Conservation (phyloP, 2,797 vertebrate species). For the Bovichtus diacanthus region DNA sequence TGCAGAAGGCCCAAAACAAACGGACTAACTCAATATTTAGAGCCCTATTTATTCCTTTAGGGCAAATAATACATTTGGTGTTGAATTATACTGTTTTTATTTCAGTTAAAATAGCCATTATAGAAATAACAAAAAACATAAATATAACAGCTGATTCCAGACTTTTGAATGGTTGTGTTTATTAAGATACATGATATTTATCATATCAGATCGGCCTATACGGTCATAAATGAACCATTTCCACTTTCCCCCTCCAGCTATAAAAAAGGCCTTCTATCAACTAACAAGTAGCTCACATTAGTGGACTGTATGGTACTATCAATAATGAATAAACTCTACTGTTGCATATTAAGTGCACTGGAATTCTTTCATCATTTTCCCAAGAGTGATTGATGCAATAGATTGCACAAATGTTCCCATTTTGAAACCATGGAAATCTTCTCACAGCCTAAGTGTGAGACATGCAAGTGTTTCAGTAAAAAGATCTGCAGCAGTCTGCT, state of each 20-base stretch:
- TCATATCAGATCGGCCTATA: not conserved
- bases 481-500: slow-evolving; percentile 8
- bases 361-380: slow-evolving; percentile 39
- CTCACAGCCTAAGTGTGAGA: slow-evolving; percentile 1
- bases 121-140: not conserved
- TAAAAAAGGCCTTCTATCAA: not conserved
- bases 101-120: no score
- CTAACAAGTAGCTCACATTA: slow-evolving; percentile 5
- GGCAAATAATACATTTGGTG: no score
- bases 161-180: not conserved
- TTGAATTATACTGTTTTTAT: no score
- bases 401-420: slow-evolving; percentile 32
- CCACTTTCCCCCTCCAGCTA: not conserved
- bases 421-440: slow-evolving; percentile 15
- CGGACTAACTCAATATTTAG: no score
- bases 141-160: not conserved
- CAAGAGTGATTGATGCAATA: slow-evolving; percentile 44
- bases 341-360: slow-evolving; percentile 15
- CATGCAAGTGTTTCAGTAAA: not conserved
- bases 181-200: not conserved
- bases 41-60: no score
- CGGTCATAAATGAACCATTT: not conserved
- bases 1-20: no score
- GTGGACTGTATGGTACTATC: slow-evolving; percentile 10
- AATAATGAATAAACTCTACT: slow-evolving; percentile 41